Percentiles rank a stretch among this genome's conserved stretches.
Conservation (phyloP, 1,140 invertebrate species). For the Radopholus similis region DNA sequence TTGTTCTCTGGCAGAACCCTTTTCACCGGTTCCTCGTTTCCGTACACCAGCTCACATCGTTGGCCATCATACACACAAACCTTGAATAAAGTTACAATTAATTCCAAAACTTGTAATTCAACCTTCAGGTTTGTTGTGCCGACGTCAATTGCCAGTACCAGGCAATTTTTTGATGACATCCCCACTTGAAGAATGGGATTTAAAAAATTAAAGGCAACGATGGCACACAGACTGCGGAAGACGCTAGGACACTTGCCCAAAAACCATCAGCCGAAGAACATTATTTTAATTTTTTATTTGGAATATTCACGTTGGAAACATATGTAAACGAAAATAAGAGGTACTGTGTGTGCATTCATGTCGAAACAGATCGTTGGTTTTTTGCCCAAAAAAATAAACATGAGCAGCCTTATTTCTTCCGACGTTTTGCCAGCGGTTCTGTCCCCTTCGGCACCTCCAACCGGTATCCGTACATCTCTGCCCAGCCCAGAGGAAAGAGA, state of each 20-base stretch:
- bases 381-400: not conserved
- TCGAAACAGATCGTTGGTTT: not conserved
- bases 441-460: not conserved
- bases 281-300: not conserved
- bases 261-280: not conserved
- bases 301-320: too few species aligned
- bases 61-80: not conserved
- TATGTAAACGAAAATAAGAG: too few species aligned
- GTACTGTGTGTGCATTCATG: too few species aligned
- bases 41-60: not conserved
- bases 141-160: not conserved
- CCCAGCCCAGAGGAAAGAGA: slow-evolving; percentile 33
- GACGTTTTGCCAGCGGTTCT: not conserved
- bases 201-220: not conserved
- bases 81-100: not conserved
- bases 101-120: not conserved
- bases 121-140: slow-evolving; percentile 16
- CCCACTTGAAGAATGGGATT: not conserved
- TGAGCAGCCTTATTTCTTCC: not conserved
- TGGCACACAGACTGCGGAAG: not conserved
- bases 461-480: slow-evolving; percentile 32
- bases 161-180: not conserved
- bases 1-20: too few species aligned
- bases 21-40: not conserved
- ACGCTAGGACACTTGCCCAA: not conserved